A percentile compares a stretch with the other conserved stretches of the same genome.
Conservation (phyloP, 2,888 invertebrate genomes). For the Strigamia crassipes region DNA sequence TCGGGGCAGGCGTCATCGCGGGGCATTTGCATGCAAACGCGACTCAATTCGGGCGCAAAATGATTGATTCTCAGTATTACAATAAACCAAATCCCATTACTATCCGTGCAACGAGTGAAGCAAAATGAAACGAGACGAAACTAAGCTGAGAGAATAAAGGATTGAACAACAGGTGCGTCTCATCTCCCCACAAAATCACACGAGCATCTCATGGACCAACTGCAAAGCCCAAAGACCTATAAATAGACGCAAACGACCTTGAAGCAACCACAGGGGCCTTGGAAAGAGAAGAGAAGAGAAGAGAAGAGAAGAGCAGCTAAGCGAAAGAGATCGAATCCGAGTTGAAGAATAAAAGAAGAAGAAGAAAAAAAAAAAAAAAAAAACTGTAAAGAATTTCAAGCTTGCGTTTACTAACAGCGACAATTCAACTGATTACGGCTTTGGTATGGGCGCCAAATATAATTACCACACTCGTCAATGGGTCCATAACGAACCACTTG, state of each 20-base stretch:
- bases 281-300: neutral
- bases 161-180: constrained; percentile 42
- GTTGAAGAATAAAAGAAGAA: neutral
- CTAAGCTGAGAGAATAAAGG: constrained; percentile 42
- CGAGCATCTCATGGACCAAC: constrained; percentile 42
- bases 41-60: constrained; percentile 40
- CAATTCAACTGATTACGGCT: neutral
- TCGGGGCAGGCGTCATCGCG: constrained; percentile 11
- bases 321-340: constrained; percentile 2
- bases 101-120: constrained; percentile 23
- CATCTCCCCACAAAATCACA: constrained; percentile 42
- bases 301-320: neutral
- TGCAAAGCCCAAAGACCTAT: constrained; percentile 42
- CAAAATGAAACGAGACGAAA: constrained; percentile 42
- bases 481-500: neutral
- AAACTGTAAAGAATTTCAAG: neutral
- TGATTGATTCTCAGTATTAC: constrained; percentile 37
- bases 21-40: constrained; percentile 38
- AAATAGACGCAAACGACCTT: constrained; percentile 42
- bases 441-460: constrained; percentile 2
- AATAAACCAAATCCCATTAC: constrained; percentile 42
- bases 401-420: neutral
- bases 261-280: constrained; percentile 42
- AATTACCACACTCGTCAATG: neutral
- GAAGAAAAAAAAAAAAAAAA: neutral